Percentiles rank a stretch among this genome's conserved stretches.
Evolutionary conservation across 2,113 vertebrate genomes (phyloP).

Genomic region (Mesitornis unicolor): DNA sequence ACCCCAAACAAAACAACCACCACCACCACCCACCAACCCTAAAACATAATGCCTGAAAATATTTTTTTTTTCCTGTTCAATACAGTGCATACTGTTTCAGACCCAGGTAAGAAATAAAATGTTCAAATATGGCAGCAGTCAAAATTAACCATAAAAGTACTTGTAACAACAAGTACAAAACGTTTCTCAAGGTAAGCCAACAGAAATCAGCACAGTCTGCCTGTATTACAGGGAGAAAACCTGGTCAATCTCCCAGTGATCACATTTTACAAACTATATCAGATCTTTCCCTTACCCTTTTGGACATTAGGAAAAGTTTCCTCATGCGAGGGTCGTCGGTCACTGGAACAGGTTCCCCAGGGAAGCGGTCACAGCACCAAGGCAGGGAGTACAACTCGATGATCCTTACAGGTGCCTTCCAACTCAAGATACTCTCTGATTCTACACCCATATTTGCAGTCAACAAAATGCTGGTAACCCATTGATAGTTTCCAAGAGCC

Average conservation of each 20-base stretch:
- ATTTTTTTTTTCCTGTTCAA: not conserved
- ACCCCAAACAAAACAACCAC: not conserved
- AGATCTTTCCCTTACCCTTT: not conserved
- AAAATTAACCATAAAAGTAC: not conserved
- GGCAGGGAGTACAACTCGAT: rapidly evolving
- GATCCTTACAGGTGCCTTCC: not conserved
- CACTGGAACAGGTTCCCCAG: not conserved
- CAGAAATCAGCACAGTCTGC: not conserved
- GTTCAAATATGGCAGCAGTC: not conserved
- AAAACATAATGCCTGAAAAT: not conserved
- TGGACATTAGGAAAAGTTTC: not conserved
- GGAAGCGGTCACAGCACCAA: not conserved
- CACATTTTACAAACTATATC: not conserved
- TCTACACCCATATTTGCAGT: not conserved
- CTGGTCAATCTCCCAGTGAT: not conserved
- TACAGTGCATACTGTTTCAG: not conserved
- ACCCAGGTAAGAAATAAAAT: not conserved
- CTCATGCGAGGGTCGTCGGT: rapidly evolving
- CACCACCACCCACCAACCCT: not conserved
- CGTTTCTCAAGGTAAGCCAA: not conserved
- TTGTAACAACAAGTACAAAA: not conserved
- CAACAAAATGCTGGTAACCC: not conserved
- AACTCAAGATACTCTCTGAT: not conserved
- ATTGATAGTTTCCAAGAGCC: not conserved
- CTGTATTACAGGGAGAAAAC: not conserved